phyloP scores from a whole-genome alignment of 2,888 invertebrate species.

The Cantharis nigra region DNA sequence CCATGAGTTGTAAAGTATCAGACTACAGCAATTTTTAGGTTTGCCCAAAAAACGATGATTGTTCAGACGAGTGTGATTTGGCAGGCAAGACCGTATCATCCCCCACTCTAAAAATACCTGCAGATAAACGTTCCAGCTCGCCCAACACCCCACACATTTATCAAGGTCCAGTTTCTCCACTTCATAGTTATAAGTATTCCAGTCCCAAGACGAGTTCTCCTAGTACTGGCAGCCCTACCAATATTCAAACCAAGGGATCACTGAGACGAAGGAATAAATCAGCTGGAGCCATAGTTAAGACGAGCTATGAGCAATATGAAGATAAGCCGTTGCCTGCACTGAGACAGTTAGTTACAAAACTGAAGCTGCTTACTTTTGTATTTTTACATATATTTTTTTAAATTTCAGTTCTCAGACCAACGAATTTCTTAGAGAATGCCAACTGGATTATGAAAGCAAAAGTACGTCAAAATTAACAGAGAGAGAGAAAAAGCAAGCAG shows the following conservation, averaged over 20 bases:
- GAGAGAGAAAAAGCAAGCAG: conserved; percentile 84
- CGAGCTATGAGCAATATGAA: conserved; percentile 86
- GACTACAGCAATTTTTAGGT: conserved; percentile 50
- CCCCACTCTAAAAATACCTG: conserved; percentile 50
- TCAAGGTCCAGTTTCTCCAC: conserved; percentile 59
- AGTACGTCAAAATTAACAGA: conserved; percentile 69
- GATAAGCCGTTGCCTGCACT: conserved; percentile 83
- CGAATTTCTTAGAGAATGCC: conserved; percentile 77
- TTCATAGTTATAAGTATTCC: conserved; percentile 55
- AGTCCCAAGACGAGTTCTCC: conserved; percentile 58
- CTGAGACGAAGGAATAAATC: conserved; percentile 68
- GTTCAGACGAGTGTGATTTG: conserved; percentile 58
- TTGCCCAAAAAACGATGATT: conserved; percentile 65
- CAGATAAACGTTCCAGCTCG: conserved; percentile 55
- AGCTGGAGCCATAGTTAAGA: conserved; percentile 61
- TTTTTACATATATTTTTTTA: too few species aligned
- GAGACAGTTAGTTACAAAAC: conserved; percentile 72
- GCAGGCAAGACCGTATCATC: conserved; percentile 50
- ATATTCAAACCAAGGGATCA: conserved; percentile 58
- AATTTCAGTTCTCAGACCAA: conserved; percentile 75
- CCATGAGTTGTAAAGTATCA: neutral
- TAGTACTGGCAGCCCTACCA: conserved; percentile 59
- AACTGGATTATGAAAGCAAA: conserved; percentile 63
- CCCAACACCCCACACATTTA: conserved; percentile 54
- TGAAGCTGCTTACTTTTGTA: too few species aligned